Conservation (phyloP, 2,797 vertebrate genomes). For the Spinus olivaceus region DNA sequence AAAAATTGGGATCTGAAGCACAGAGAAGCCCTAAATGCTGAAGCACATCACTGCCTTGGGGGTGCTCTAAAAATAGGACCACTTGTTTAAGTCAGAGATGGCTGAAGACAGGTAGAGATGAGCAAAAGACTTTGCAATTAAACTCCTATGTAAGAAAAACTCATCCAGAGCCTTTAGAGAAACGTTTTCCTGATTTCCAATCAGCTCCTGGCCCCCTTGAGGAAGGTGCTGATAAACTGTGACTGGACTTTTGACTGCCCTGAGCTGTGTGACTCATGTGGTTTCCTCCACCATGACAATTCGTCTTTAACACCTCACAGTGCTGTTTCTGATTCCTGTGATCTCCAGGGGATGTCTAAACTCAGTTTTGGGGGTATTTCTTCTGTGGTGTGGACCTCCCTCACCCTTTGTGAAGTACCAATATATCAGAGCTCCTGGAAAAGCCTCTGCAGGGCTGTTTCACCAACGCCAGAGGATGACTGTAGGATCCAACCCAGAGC, state of each 20-base stretch:
- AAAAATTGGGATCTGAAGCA: background rate
- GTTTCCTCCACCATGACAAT: background rate
- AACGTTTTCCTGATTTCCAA: background rate
- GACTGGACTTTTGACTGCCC: background rate
- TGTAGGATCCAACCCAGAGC: fast-evolving
- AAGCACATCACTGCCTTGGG: background rate
- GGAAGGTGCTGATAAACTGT: background rate
- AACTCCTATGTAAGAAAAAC: background rate
- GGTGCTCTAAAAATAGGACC: background rate
- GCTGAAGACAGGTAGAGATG: background rate
- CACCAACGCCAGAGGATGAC: background rate
- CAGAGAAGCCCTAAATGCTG: background rate
- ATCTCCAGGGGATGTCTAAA: background rate
- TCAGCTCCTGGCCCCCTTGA: background rate
- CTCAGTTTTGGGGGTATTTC: background rate
- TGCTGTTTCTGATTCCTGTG: background rate
- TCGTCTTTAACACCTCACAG: background rate
- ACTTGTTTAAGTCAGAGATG: background rate
- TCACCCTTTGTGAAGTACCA: background rate
- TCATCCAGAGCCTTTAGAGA: background rate
- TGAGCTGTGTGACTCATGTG: background rate
- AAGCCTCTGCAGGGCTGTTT: background rate
- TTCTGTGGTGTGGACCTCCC: background rate
- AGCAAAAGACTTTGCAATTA: background rate
- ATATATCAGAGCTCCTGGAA: background rate